phyloP scores from a whole-genome alignment of 2,888 invertebrate genomes.

The Philaethria dido region DNA sequence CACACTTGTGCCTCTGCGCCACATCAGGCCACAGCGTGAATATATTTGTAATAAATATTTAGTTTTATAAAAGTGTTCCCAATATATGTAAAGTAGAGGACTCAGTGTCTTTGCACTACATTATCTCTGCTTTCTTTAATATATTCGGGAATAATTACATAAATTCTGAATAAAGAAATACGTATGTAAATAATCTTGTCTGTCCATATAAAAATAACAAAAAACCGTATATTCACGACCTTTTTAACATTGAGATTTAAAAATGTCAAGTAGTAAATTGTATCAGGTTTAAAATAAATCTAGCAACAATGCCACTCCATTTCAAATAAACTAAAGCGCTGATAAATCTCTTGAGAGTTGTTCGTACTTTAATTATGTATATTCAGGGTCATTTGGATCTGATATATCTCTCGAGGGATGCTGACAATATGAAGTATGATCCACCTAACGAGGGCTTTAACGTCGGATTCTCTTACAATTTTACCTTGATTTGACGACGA shows the following conservation, averaged over 20 bases:
- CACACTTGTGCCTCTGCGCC: too few relatives aligned
- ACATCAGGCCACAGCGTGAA: too few relatives aligned
- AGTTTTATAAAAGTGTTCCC: too few relatives aligned
- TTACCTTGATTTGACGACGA: conserved; percentile 44
- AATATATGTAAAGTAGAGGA: too few relatives aligned
- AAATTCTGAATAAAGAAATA: too few relatives aligned
- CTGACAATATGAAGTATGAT: conserved; percentile 58
- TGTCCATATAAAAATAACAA: neutral
- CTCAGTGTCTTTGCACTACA: too few relatives aligned
- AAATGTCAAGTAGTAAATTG: conserved; percentile 25
- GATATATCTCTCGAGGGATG: conserved; percentile 51
- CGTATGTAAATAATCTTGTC: neutral
- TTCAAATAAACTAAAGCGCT: conserved; percentile 29
- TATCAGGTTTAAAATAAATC: conserved; percentile 24
- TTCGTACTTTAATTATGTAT: conserved; percentile 34
- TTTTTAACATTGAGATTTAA: conserved; percentile 14
- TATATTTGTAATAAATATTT: too few relatives aligned
- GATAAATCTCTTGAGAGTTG: conserved; percentile 35
- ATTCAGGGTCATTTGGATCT: conserved; percentile 44
- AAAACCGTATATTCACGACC: neutral
- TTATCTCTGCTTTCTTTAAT: too few relatives aligned
- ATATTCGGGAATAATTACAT: too few relatives aligned
- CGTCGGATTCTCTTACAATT: conserved; percentile 53
- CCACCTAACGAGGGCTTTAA: conserved; percentile 52
- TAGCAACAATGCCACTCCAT: conserved; percentile 17